These are phyloP conservation scores for Brachystomella parvula DNA, from an alignment of 1,140 invertebrate genomes.

Conservation along the genomic window DNA sequence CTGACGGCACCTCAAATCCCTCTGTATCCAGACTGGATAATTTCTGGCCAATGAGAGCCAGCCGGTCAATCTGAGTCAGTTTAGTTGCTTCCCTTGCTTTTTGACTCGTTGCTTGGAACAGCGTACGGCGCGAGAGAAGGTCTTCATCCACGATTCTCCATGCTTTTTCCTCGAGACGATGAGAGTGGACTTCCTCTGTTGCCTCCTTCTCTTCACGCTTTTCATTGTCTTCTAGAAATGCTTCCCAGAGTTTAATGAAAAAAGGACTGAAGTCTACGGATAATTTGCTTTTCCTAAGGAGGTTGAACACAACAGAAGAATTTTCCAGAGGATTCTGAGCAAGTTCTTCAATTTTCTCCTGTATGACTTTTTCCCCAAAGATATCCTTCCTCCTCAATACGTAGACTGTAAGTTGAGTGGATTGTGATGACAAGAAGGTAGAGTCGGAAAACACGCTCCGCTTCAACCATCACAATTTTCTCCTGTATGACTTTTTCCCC, in stretches of 20 bases:
- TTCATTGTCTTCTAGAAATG: constrained; percentile 1
- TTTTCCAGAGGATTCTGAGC: neutral
- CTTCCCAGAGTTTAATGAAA: constrained; percentile 15
- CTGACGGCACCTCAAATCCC: neutral
- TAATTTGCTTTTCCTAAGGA: neutral
- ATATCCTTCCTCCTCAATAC: neutral
- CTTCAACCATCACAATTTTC: neutral
- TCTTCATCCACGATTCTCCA: neutral
- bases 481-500: neutral
- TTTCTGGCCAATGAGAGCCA: neutral
- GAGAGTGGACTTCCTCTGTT: neutral
- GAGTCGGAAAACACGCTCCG: neutral
- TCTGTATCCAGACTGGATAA: neutral
- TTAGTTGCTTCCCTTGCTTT: neutral
- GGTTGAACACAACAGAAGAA: neutral
- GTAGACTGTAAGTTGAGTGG: neutral
- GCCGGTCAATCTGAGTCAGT: neutral
- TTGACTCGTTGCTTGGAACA: neutral
- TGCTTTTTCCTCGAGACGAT: neutral
- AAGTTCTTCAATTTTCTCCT: neutral
- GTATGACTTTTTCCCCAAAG: neutral
- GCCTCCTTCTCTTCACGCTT: constrained; percentile 10
- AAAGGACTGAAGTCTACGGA: constrained; percentile 10
- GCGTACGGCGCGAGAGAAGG: neutral
- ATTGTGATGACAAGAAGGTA: neutral